A percentile compares a stretch with the other conserved stretches of the same genome.
Conservation (phyloP, 2,113 vertebrate genomes). For the Scomber scombrus region DNA sequence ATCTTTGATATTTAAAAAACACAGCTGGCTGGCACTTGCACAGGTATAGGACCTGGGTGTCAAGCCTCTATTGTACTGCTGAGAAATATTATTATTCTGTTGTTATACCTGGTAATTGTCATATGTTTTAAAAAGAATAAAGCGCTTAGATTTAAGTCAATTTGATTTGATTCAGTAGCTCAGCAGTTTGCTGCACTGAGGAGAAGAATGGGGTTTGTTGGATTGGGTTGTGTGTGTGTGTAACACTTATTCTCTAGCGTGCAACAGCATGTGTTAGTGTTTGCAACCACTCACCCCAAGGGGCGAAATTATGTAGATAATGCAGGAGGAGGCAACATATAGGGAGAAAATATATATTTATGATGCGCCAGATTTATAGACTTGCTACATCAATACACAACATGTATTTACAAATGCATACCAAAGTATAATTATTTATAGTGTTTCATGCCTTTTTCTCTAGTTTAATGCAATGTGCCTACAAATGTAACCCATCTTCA, state of each 20-base stretch:
- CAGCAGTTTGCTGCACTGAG: not conserved
- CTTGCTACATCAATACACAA: not conserved
- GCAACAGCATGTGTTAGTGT: not conserved
- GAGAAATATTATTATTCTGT: not conserved
- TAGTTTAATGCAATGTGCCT: not conserved
- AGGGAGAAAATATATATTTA: not conserved
- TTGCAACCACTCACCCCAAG: not conserved
- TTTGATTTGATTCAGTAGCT: not conserved
- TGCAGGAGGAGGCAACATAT: not conserved
- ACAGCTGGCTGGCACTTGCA: not conserved
- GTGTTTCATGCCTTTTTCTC: too few relatives aligned
- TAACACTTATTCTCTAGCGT: not conserved
- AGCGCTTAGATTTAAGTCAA: not conserved
- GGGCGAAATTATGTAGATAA: not conserved
- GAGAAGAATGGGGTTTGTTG: not conserved
- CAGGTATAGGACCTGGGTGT: not conserved
- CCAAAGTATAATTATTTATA: too few relatives aligned
- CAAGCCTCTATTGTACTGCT: not conserved
- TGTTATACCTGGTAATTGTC: not conserved
- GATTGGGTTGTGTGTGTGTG: not conserved
- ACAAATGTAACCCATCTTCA: not conserved
- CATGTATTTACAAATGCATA: too few relatives aligned
- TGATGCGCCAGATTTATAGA: not conserved
- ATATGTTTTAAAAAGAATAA: not conserved
- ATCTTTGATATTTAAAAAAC: constrained; percentile 7